Evolutionary conservation across 2,797 vertebrate genomes (phyloP), one percentile per base, ranked within the genome.

Genomic region (Lepilemur septentrionalis): DNA sequence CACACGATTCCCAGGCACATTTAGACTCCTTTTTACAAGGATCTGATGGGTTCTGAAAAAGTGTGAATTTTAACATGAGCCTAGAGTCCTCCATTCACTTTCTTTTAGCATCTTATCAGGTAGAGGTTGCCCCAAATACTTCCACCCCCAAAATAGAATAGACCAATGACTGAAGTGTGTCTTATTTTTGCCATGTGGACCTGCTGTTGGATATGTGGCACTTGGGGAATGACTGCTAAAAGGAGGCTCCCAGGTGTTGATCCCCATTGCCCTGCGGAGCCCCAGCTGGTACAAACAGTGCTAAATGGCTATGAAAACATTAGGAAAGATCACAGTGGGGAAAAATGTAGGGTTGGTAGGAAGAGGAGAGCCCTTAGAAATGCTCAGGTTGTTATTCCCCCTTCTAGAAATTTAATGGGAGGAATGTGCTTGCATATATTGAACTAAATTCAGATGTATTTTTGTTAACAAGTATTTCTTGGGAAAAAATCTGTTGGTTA

Each of bases 321-420:
- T 5, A 38, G 15, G 25, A 82, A 91, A 38, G 25, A 65, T 7
- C 5, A 41, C 7, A 46, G 2, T 30, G 13, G 20, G 52, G 4
- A 0, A 7, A 18, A 13, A 67, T 10, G 5, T 72, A 35, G 20
- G 13, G 15, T 1, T 55, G 13, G 17, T 25, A 2, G 28, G 55
- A 7, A 8, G 52, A 88, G 4, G 2, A 46, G 23, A 25, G 11
- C 0, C 4, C 4, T 76, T 67, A 32, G 4, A 32, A 30, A 52
- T 48, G 35, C 5, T 69, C 13, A 41, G 20, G 17, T 88, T 69
- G 32, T 30, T 52, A 30, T 70, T 88, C 73, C 8, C n/a, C 35
- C 28, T 85, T 67, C 83, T 70, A 63, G 14, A 85, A 82, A 82
- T 46, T 82, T 86, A 67, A 23, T 43, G 46, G 20, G 32, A 96